Percentiles rank a stretch among this genome's conserved stretches.
Conservation (phyloP, 1,140 invertebrate species). For the Latrodectus geometricus region DNA sequence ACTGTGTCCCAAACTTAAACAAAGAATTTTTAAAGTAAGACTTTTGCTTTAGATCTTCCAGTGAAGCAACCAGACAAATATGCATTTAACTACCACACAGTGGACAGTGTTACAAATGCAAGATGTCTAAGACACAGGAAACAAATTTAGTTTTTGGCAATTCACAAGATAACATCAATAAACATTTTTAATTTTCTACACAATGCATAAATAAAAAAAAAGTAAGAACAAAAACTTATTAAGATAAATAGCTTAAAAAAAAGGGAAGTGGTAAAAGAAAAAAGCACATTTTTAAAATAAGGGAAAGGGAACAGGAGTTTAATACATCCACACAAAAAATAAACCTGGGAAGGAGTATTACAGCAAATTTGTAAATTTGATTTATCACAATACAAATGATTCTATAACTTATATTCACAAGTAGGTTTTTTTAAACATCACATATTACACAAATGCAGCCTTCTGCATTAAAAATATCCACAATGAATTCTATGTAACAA, state of each 20-base stretch:
- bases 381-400: slow-evolving; percentile 25
- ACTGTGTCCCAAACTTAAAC: slow-evolving; percentile 33
- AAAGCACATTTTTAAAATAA: neutral
- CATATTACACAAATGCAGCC: slow-evolving; percentile 19
- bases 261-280: neutral
- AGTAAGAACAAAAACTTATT: neutral
- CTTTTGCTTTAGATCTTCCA: neutral
- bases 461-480: slow-evolving; percentile 26
- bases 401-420: neutral
- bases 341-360: neutral
- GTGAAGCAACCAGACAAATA: slow-evolving; percentile 48
- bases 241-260: slow-evolving; percentile 3
- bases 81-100: slow-evolving; percentile 43
- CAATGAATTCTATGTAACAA: neutral
- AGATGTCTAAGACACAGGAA: neutral
- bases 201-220: neutral
- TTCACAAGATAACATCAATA: neutral
- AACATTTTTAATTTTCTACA: slow-evolving; percentile 23
- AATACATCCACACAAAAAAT: neutral
- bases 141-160: slow-evolving; percentile 43
- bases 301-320: neutral
- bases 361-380: slow-evolving; percentile 1
- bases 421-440: neutral
- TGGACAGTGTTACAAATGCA: slow-evolving; percentile 32
- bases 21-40: slow-evolving; percentile 30